phyloP scores from a whole-genome alignment of 2,888 invertebrate species.

The Drosophila seclusa region DNA sequence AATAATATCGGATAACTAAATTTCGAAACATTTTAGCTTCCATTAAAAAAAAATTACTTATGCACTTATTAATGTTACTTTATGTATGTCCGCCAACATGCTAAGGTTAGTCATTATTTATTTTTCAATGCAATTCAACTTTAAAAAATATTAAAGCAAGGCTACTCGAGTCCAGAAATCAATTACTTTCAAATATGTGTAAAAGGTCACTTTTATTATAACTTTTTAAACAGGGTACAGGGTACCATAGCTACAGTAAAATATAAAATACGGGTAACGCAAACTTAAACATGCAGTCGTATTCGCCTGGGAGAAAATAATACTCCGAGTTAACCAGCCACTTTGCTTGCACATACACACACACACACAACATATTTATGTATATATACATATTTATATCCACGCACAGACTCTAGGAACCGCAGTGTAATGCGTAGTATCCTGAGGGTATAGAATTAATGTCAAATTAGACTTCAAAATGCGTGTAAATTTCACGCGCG shows the following conservation, averaged over 20 bases:
- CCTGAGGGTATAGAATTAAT: slow-evolving; percentile 81
- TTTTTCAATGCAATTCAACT: neutral
- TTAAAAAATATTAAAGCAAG: neutral
- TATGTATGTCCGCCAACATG: neutral
- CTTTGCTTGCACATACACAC: slow-evolving; percentile 4
- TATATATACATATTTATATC: neutral
- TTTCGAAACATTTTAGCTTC: neutral
- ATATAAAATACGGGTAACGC: neutral
- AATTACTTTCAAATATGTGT: too few species aligned
- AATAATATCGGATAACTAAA: slow-evolving; percentile 1
- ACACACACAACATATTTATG: slow-evolving; percentile 5
- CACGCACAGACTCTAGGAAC: neutral
- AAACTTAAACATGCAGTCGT: slow-evolving; percentile 37
- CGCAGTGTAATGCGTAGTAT: slow-evolving; percentile 45
- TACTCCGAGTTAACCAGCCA: slow-evolving; percentile 17
- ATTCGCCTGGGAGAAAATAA: slow-evolving; percentile 32
- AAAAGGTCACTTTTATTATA: too few species aligned
- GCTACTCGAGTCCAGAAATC: neutral
- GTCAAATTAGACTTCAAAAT: slow-evolving; percentile 82
- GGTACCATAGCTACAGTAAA: neutral
- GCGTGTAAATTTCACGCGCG: slow-evolving; percentile 81
- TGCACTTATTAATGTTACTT: neutral
- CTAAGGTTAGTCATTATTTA: neutral
- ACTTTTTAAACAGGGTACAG: too few species aligned
- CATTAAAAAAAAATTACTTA: neutral